Evolutionary conservation across 2,888 invertebrate species (phyloP).

Genomic region (Acronicta aceris): DNA sequence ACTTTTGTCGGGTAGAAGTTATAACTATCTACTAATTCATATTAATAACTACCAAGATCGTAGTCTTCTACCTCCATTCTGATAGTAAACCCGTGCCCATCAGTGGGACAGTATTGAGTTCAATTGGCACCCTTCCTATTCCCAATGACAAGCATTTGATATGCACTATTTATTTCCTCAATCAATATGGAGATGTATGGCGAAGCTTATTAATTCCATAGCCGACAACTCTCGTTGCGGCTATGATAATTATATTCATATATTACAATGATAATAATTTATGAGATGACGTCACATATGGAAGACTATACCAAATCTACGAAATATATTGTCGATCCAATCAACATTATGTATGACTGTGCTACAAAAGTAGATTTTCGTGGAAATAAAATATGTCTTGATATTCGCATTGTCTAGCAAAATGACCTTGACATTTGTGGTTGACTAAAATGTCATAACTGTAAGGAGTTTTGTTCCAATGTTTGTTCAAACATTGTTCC

Average conservation of each 20-base stretch:
- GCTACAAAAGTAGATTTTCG: neutral
- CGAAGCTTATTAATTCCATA: slow-evolving; percentile 28
- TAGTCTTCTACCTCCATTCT: no score
- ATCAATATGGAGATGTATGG: slow-evolving; percentile 34
- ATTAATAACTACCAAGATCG: no score
- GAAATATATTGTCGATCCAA: slow-evolving; percentile 17
- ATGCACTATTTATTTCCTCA: slow-evolving; percentile 21
- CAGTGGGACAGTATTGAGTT: no score
- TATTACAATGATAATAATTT: slow-evolving; percentile 32
- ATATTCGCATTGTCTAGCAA: neutral
- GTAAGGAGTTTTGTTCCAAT: no score
- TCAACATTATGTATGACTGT: slow-evolving; percentile 9
- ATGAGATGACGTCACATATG: slow-evolving; percentile 13
- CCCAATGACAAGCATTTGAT: slow-evolving; percentile 15
- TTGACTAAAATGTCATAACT: neutral
- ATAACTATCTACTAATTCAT: no score
- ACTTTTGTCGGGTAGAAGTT: no score
- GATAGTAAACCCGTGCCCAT: no score
- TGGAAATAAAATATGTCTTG: neutral
- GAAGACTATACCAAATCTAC: neutral
- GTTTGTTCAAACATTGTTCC: no score
- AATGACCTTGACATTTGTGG: neutral
- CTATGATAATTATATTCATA: slow-evolving; percentile 24
- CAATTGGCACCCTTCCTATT: neutral
- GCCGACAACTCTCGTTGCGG: slow-evolving; percentile 3